phyloP scores from a whole-genome alignment of 2,797 vertebrate species.

The Manis crassicaudata region DNA sequence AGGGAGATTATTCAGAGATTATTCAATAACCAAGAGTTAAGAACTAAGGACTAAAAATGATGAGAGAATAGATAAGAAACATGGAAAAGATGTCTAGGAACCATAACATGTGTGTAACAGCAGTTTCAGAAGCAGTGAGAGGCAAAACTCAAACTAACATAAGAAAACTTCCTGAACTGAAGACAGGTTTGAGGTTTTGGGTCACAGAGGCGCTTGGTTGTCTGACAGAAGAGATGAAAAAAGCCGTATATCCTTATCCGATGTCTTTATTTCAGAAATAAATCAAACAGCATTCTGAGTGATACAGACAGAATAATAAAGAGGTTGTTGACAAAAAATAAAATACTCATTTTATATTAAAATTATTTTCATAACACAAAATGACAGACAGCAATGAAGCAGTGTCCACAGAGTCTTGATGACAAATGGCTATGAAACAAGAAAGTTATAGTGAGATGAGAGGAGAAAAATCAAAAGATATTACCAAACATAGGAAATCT shows the following conservation, averaged over 20 bases:
- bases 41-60: neutral
- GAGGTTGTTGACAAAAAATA: conserved; percentile 4
- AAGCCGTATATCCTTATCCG: neutral
- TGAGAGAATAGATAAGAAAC: neutral
- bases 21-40: neutral
- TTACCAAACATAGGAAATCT: neutral
- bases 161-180: neutral
- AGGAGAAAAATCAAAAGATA: conserved; percentile 20
- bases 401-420: conserved; percentile 7
- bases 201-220: neutral
- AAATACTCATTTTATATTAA: conserved; percentile 48
- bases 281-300: conserved; percentile 26
- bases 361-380: conserved; percentile 45
- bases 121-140: neutral
- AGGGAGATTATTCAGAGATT: neutral
- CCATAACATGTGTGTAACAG: neutral
- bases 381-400: conserved; percentile 33
- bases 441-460: neutral
- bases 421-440: conserved; percentile 37
- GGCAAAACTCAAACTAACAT: neutral
- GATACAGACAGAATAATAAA: conserved; percentile 9
- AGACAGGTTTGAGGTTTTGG: neutral
- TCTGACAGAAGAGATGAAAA: neutral
- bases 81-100: neutral
- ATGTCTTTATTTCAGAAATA: conserved; percentile 36